Percentiles rank a stretch among this genome's conserved stretches.
These are phyloP conservation scores for Eilema caniola DNA, from an alignment of 2,888 invertebrate genomes.

Conservation along the genomic window DNA sequence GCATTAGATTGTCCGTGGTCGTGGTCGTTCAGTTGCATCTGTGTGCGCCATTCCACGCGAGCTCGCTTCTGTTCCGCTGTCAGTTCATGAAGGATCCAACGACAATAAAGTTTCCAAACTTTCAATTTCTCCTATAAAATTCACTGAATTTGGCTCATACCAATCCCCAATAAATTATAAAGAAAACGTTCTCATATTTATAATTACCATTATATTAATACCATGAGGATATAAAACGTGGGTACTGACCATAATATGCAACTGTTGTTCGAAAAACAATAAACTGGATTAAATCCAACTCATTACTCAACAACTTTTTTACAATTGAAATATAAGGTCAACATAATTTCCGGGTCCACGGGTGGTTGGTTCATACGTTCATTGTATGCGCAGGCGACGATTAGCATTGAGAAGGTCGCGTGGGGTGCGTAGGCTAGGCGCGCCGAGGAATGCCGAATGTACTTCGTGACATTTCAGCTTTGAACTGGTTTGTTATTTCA, in stretches of 20 bases:
- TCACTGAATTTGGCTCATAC: too few relatives aligned
- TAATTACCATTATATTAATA: not conserved
- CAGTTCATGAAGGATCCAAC: too few relatives aligned
- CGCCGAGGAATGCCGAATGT: constrained; percentile 64
- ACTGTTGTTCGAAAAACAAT: constrained; percentile 6
- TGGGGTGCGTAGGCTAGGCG: constrained; percentile 67
- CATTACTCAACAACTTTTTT: constrained; percentile 23
- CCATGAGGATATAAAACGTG: not conserved
- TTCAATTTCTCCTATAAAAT: too few relatives aligned
- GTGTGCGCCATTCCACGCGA: too few relatives aligned
- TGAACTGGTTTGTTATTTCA: constrained; percentile 48
- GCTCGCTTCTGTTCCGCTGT: too few relatives aligned
- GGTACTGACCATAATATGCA: not conserved
- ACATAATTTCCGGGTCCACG: constrained; percentile 47
- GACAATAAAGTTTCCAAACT: too few relatives aligned
- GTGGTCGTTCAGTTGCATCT: too few relatives aligned
- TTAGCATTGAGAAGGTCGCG: constrained; percentile 82
- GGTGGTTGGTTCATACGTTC: constrained; percentile 37
- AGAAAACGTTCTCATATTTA: not conserved
- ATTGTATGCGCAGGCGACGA: constrained; percentile 59
- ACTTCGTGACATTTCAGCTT: constrained; percentile 69
- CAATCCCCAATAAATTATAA: too few relatives aligned
- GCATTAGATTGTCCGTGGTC: too few relatives aligned
- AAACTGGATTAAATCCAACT: constrained; percentile 20
- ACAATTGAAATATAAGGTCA: constrained; percentile 43